phyloP scores from a whole-genome alignment of 2,888 invertebrate species.

The Antheraea assamensis region DNA sequence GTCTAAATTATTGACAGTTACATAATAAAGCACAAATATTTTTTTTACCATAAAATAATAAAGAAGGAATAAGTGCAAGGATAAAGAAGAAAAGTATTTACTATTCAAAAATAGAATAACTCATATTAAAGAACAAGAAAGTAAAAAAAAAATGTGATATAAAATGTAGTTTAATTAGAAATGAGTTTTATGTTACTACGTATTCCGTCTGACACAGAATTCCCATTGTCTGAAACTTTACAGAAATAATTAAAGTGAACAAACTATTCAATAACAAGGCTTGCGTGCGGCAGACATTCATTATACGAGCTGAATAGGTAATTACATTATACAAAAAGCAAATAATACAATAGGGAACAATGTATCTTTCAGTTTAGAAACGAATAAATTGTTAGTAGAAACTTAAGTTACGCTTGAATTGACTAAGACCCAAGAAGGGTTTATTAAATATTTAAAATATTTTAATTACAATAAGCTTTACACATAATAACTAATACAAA shows the following conservation, averaged over 20 bases:
- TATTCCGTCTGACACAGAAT: background rate
- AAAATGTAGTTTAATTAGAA: background rate
- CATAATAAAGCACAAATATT: no score
- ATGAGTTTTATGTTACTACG: background rate
- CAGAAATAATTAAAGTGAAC: constrained; percentile 12
- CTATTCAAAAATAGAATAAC: no score
- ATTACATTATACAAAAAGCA: constrained; percentile 9
- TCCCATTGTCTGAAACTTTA: constrained; percentile 3
- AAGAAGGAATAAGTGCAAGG: no score
- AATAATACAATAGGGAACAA: constrained; percentile 4
- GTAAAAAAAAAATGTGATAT: background rate
- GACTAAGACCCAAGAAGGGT: background rate
- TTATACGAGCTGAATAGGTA: constrained; percentile 11
- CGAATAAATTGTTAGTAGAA: background rate
- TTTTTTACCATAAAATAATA: no score
- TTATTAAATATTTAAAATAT: background rate
- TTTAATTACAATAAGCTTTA: background rate
- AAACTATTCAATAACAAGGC: constrained; percentile 18
- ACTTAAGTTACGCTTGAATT: background rate
- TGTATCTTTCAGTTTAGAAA: background rate
- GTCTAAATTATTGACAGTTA: no score
- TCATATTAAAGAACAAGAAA: background rate
- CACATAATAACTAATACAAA: background rate
- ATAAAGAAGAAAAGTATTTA: no score
- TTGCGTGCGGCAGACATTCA: constrained; percentile 18